Evolutionary conservation across 2,797 vertebrate species (phyloP), one percentile per base, ranked within the genome.

Genomic region (Ctenochaetus hawaiiensis): DNA sequence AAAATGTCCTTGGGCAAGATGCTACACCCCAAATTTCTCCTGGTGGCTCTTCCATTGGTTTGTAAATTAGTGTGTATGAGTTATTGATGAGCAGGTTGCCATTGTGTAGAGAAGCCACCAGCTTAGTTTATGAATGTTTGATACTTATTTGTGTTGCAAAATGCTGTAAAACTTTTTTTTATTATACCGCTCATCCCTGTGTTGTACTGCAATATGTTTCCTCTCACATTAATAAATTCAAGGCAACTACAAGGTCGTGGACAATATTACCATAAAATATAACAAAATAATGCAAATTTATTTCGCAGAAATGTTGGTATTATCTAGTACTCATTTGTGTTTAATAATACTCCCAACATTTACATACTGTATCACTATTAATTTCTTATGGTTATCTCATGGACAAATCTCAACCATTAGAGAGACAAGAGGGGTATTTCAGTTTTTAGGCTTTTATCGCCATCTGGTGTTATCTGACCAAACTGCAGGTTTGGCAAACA

Each of bases 401-500:
- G n/a, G 0, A 44, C 11, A 61, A 26, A 44, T 22, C 37, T 5
- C 4, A 26, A 52, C 41, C 14, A 30, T 3, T 8, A 13, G 5
- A 53, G 49, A 11, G 10, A 39, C 0, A 22, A n/a, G 11, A 11
- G 12, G 6, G 13, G 10, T 7, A 17, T 67, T 65, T 70, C 16
- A 51, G 8, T 34, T 75, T 23, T 18, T 14, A 23, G 54, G 39
- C 20, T 22, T 75, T 77, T 87, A 54, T 0, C 11, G 1, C 82
- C 82, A 63, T 51, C 89, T 76, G 9, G 49, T 88, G 85, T 56
- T 75, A 4, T 5, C 1, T 18, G 45, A 14, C n/a, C 57, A 48
- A 85, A 83, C 63, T 82, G 72, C 87, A 89, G 23, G 12, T 23
- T 58, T 37, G n/a, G 14, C 8, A 47, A 51, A 49, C 8, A 56